Evolutionary conservation across 2,888 invertebrate genomes (phyloP).

Genomic region (Synergus laeviventris): DNA sequence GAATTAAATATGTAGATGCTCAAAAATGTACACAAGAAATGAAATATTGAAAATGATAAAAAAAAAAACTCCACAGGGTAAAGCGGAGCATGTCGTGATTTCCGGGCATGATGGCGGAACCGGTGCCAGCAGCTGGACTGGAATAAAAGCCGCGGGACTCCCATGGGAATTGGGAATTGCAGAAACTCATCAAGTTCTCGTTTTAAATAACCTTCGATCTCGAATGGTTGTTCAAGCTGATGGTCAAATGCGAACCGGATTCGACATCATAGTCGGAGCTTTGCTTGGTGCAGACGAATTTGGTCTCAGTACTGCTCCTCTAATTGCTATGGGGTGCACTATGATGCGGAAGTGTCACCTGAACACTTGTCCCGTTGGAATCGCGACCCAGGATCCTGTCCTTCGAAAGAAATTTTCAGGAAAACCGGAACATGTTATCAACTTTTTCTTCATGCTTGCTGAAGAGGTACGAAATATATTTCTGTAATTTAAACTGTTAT

Average conservation of each 20-base stretch:
- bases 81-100: slow-evolving; percentile 98
- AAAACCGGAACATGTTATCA: slow-evolving; percentile 97
- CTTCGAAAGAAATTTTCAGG: slow-evolving; percentile 97
- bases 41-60: no score
- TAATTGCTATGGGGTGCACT: slow-evolving; percentile 98
- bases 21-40: neutral
- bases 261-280: slow-evolving; percentile 97
- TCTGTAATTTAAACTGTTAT: no score
- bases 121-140: slow-evolving; percentile 99
- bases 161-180: slow-evolving; percentile 99
- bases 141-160: slow-evolving; percentile 97
- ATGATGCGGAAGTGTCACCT: slow-evolving; percentile 99
- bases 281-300: slow-evolving; percentile 98
- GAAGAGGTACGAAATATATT: slow-evolving; percentile 86
- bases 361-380: slow-evolving; percentile 99
- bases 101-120: slow-evolving; percentile 99
- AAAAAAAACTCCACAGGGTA: slow-evolving; percentile 81
- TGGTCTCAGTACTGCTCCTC: slow-evolving; percentile 98
- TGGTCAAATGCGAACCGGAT: slow-evolving; percentile 95
- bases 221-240: slow-evolving; percentile 97
- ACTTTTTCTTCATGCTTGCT: slow-evolving; percentile 97
- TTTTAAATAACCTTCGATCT: slow-evolving; percentile 93
- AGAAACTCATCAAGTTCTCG: slow-evolving; percentile 98
- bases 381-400: slow-evolving; percentile 98
- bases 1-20: neutral